Evolutionary conservation across 2,888 invertebrate species (phyloP), one percentile per base, ranked within the genome.

Genomic region (Himalopsyche anomala): DNA sequence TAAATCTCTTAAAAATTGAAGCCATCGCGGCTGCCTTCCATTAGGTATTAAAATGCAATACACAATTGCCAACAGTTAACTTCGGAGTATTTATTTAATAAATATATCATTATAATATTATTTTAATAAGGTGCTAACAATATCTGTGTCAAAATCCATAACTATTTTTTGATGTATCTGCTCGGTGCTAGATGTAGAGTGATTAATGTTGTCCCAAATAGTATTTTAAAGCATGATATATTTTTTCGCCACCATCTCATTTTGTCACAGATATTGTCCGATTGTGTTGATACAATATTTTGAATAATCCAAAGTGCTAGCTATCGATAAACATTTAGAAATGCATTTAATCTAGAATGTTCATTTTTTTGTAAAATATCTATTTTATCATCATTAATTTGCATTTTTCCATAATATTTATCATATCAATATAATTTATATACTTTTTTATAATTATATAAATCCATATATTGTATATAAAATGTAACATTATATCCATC

Each of bases 401-500:
- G 38, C 51, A 74, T 51, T 36, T 42, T 40, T 79, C 17, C 74
- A 40, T 28, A 42, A 69, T 42, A 83, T 55, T 42, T 55, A 62
- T 84, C n/a, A 80, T 38, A 62, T 84, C 80, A 62, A 82, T 85
- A 85, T 85, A 82, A 81, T 85, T 74, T 85, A 85, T 82, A 85
- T 81, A 84, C 69, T 45, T 85, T 38, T 94, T 82, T 83, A 83
- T 82, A 80, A 80, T 87, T 62, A 51, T 55, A 69, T 82, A 79
- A 74, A 82, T 84, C 56, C 80, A 84, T 84, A 85, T 83, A 85
- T 54, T 85, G 74, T 85, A 85, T 85, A 85, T 87, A 85, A 87
- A 87, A 85, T 83, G 83, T 87, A 87, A 87, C 83, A 81, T 82
- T 85, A 85, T 82, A 69, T 85, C 81, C 85, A 85, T 87, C 87